phyloP scores from a whole-genome alignment of 1,140 invertebrate species.

The Drosophila triauraria region DNA sequence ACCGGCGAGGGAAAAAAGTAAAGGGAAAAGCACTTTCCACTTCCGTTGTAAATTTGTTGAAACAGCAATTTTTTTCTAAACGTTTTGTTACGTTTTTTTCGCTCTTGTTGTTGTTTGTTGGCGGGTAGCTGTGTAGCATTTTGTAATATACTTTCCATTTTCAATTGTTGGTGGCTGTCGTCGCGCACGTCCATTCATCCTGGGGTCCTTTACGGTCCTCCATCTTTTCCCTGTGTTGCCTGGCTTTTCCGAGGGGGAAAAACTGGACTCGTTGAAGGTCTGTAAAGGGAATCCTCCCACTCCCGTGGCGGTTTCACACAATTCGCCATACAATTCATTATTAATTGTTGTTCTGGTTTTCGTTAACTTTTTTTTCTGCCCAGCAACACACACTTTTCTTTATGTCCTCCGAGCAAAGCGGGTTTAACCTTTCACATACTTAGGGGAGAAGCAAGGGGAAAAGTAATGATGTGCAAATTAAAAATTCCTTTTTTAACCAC shows the following conservation, averaged over 20 bases:
- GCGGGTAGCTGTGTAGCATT: conserved; percentile 56
- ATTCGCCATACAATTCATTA: conserved; percentile 82
- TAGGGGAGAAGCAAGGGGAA: conserved; percentile 11
- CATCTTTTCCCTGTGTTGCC: conserved; percentile 5
- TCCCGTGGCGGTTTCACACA: conserved; percentile 68
- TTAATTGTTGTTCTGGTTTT: conserved; percentile 80
- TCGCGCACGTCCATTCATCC: conserved; percentile 73
- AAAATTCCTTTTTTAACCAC: conserved; percentile 61
- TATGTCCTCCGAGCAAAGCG: conserved; percentile 7
- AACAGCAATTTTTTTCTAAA: conserved; percentile 82
- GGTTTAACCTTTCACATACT: conserved; percentile 68
- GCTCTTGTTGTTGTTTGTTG: conserved; percentile 35
- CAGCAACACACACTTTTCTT: conserved; percentile 2
- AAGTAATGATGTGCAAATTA: conserved; percentile 77
- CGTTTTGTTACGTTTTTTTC: conserved; percentile 46
- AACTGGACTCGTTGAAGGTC: conserved; percentile 39
- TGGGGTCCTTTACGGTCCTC: conserved; percentile 27
- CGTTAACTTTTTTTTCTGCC: conserved; percentile 21
- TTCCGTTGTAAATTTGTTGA: conserved; percentile 83
- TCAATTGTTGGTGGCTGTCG: conserved; percentile 49
- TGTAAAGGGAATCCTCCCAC: conserved; percentile 5
- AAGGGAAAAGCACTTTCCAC: conserved; percentile 71
- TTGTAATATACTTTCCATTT: conserved; percentile 82
- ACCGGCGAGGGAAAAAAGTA: conserved; percentile 12
- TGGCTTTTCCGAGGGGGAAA: conserved; percentile 3